These are phyloP conservation scores for Ceratoteleas bidentatus DNA, from an alignment of 1,140 invertebrate species.

Conservation along the genomic window DNA sequence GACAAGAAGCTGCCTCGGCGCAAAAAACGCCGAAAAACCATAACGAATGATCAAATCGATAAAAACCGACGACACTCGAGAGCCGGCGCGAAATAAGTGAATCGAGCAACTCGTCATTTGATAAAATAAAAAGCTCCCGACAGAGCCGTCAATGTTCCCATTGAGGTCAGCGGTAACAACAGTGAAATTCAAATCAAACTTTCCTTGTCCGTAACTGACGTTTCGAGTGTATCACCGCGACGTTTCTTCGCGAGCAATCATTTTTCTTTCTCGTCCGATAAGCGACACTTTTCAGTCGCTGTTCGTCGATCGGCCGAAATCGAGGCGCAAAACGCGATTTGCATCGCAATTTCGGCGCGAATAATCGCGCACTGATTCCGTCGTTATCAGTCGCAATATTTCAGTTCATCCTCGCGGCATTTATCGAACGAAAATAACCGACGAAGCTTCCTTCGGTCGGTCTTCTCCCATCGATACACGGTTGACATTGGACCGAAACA, in stretches of 20 bases:
- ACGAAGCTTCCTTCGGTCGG: constrained; percentile 36
- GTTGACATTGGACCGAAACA: constrained; percentile 62
- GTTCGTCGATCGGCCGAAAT: not conserved
- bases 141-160: not conserved
- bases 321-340: no score
- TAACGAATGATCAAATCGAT: no score
- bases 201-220: constrained; percentile 33
- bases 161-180: constrained; percentile 28
- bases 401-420: constrained; percentile 45
- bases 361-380: constrained; percentile 2
- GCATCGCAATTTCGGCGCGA: constrained; percentile 1
- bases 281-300: constrained; percentile 24
- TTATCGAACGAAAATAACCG: constrained; percentile 52
- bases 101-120: not conserved
- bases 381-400: constrained; percentile 42
- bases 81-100: not conserved
- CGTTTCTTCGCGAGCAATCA: constrained; percentile 31
- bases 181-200: constrained; percentile 47
- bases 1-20: no score
- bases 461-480: constrained; percentile 56
- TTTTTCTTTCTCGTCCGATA: constrained; percentile 22
- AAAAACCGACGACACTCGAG: no score
- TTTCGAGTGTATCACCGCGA: constrained; percentile 25
- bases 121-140: not conserved
- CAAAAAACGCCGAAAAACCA: no score